These are phyloP conservation scores for Chrysotoxum bicinctum DNA, from an alignment of 2,888 invertebrate genomes.

Conservation along the genomic window DNA sequence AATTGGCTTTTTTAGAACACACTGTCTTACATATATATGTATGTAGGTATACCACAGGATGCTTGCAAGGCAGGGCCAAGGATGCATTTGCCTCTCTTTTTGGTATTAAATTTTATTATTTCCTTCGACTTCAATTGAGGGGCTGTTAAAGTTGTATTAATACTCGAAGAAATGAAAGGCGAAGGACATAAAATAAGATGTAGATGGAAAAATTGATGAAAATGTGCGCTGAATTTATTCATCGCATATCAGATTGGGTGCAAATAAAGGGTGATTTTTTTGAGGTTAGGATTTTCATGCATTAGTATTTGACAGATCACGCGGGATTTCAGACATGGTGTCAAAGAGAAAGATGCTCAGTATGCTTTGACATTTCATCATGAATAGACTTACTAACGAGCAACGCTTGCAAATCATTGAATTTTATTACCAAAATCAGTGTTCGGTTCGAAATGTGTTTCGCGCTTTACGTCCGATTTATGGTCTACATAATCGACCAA, in stretches of 20 bases:
- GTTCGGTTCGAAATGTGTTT: too few species aligned
- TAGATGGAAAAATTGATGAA: constrained; percentile 12
- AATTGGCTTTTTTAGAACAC: constrained; percentile 45
- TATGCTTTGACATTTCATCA: too few species aligned
- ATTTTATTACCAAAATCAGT: too few species aligned
- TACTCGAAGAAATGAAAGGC: constrained; percentile 6
- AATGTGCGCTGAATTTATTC: constrained; percentile 28
- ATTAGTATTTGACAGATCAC: too few species aligned
- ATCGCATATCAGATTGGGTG: constrained; percentile 20
- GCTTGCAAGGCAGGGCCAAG: neutral
- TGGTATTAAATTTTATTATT: constrained; percentile 54
- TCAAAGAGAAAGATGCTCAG: too few species aligned
- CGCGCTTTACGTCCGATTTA: too few species aligned
- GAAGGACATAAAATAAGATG: constrained; percentile 32
- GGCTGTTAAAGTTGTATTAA: constrained; percentile 14
- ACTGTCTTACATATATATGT: neutral
- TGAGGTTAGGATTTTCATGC: too few species aligned
- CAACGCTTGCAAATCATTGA: too few species aligned
- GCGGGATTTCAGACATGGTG: too few species aligned
- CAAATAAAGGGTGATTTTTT: too few species aligned
- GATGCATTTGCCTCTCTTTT: constrained; percentile 12
- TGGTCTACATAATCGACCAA: too few species aligned
- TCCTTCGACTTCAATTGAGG: constrained; percentile 25
- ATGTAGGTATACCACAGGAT: neutral
- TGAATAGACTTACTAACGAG: too few species aligned